Percentiles rank a stretch among this genome's conserved stretches.
Evolutionary conservation across 2,113 vertebrate genomes (phyloP).

Genomic region (Corynorhinus townsendii): DNA sequence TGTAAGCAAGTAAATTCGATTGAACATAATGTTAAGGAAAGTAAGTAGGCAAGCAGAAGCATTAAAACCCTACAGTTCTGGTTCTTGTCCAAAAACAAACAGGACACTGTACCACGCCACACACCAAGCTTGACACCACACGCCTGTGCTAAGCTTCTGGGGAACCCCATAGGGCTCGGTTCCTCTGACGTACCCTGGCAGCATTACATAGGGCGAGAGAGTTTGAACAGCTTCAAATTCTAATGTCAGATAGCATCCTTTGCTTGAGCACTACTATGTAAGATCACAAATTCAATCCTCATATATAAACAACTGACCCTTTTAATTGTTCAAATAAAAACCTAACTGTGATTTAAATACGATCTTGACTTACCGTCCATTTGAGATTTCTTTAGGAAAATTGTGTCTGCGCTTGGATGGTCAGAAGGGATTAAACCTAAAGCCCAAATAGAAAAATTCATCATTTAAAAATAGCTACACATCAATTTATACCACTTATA

Average conservation of each 20-base stretch:
- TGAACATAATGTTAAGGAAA: not conserved
- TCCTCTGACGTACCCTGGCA: not conserved
- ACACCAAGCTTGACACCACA: no score
- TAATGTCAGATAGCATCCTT: not conserved
- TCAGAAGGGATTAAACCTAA: slow-evolving; percentile 96
- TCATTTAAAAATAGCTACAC: not conserved
- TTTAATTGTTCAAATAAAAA: not conserved
- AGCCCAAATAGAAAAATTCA: slow-evolving; percentile 75
- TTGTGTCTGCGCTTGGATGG: slow-evolving; percentile 94
- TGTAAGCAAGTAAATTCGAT: not conserved
- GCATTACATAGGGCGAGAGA: not conserved
- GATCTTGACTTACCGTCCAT: slow-evolving; percentile 88
- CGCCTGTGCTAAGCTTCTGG: not conserved
- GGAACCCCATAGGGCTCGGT: not conserved
- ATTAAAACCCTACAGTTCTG: not conserved
- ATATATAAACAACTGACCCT: no score
- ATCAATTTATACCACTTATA: not conserved
- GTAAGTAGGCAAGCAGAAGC: not conserved
- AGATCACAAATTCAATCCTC: slow-evolving; percentile 1
- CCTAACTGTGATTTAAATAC: not conserved
- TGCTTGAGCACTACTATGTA: not conserved
- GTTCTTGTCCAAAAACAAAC: not conserved
- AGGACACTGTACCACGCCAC: not conserved
- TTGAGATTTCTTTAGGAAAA: slow-evolving; percentile 98
- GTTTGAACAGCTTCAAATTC: no score